These are phyloP conservation scores for Nymphalis c-album DNA, from an alignment of 2,888 invertebrate species.

Conservation along the genomic window DNA sequence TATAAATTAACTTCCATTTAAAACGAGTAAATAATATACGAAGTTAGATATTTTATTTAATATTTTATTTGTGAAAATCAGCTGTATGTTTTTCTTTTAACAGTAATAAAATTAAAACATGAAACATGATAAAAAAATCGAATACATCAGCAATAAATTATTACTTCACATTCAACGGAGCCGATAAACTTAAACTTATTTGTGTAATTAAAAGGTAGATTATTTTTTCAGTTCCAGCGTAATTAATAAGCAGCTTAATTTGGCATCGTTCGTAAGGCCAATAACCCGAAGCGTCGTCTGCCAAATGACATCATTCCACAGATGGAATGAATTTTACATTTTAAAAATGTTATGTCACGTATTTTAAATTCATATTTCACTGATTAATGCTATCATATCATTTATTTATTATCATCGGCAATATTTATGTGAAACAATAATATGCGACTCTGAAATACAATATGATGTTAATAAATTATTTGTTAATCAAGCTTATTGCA, in stretches of 20 bases:
- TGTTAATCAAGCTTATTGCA: not conserved
- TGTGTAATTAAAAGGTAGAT: no score
- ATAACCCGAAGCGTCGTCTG: slow-evolving; percentile 18
- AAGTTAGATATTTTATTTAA: no score
- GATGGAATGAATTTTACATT: slow-evolving; percentile 15
- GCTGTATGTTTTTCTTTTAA: no score
- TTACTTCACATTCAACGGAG: not conserved
- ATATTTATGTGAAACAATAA: no score
- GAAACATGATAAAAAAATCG: no score
- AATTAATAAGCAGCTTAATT: slow-evolving; percentile 16
- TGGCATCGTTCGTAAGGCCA: slow-evolving; percentile 12
- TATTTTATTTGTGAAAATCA: no score
- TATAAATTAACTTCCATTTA: no score
- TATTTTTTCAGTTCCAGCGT: not conserved
- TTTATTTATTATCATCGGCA: not conserved
- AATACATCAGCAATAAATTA: no score
- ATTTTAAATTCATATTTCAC: slow-evolving; percentile 9
- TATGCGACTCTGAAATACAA: not conserved
- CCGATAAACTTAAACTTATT: not conserved
- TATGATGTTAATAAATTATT: not conserved
- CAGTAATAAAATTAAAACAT: no score
- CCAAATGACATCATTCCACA: slow-evolving; percentile 24
- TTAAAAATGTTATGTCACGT: slow-evolving; percentile 13
- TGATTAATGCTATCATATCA: not conserved
- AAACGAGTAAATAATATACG: no score